A percentile compares a stretch with the other conserved stretches of the same genome.
These are phyloP conservation scores for Crenuchus spilurus DNA, from an alignment of 2,797 vertebrate species.

Conservation along the genomic window DNA sequence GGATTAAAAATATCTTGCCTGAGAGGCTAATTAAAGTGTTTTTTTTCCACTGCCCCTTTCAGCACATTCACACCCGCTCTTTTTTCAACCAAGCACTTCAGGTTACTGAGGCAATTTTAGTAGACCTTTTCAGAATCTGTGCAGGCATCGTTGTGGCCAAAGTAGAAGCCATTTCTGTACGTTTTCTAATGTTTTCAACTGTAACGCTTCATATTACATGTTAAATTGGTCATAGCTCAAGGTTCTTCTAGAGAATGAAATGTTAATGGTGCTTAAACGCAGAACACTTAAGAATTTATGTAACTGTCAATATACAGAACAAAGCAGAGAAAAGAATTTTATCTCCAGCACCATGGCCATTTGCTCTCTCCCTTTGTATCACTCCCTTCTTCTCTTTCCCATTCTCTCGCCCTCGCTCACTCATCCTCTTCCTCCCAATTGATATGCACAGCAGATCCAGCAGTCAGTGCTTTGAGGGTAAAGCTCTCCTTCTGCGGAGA, in stretches of 20 bases:
- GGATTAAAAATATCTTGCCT: slow-evolving; percentile 77
- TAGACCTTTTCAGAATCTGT: slow-evolving; percentile 12
- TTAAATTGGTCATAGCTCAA: not conserved
- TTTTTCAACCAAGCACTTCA: slow-evolving; percentile 9
- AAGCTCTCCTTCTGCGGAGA: slow-evolving; percentile 61
- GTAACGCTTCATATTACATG: slow-evolving; percentile 4
- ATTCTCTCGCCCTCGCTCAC: slow-evolving; percentile 59
- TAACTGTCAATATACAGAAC: not conserved
- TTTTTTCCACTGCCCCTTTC: slow-evolving; percentile 71
- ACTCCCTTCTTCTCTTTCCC: slow-evolving; percentile 47
- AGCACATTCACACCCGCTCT: slow-evolving; percentile 64
- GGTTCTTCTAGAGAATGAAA: not conserved
- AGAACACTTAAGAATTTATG: not conserved
- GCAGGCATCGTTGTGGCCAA: not conserved
- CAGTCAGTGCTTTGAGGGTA: slow-evolving; percentile 65
- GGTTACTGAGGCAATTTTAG: slow-evolving; percentile 5
- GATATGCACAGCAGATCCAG: slow-evolving; percentile 70
- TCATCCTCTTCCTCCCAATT: slow-evolving; percentile 42
- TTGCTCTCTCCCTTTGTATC: slow-evolving; percentile 9
- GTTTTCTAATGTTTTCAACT: slow-evolving; percentile 5
- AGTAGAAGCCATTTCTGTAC: not conserved
- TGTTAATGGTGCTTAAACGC: not conserved
- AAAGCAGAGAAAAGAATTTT: slow-evolving; percentile 1
- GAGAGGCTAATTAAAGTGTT: slow-evolving; percentile 76
- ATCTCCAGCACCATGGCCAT: not conserved